Base-by-base conservation (phyloP, 2,888 invertebrate species). In the Habroteleia sp. region DNA sequence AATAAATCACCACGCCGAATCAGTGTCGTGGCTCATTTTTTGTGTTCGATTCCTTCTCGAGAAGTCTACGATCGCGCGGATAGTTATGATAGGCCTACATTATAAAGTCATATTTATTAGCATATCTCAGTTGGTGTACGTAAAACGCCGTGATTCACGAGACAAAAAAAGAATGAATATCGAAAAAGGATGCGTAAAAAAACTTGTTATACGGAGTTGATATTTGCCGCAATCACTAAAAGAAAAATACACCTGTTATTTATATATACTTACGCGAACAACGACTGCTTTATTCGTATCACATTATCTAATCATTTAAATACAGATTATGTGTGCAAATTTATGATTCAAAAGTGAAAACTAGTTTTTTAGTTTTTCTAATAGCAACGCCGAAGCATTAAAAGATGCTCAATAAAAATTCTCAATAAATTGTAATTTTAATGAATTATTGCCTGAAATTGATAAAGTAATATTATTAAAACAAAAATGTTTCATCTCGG, bases 261-360 rank as follows among this genome's bases (percentile, higher is more conserved):
- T 52, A 65, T 65, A 44, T 44, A 65, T 54, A 27, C 54, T 35
- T 35, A 35, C 2, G 1, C 3, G 31, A 42, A 42, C 37, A 56
- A 41, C 17, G 20, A n/a, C n/a, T 25, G 65, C 37, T 54, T 54
- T 50, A 54, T 52, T 65, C 65, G 14, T 52, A 44, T 52, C 65
- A 46, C 44, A 35, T 65, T 65, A 65, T 65, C 52, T 65, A 65
- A 65, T 17, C 42, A 52, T 52, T 44, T 65, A 52, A 44, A 52
- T 27, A 44, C 63, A 44, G 63, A 65, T 65, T 52, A 52, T 33
- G 23, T 17, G 35, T 33, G 35, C 42, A 65, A 65, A 52, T n/a
- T n/a, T 20, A 46, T 33, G 20, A 25, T 17, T 52, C 35, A 17
- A 52, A 52, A 25, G 44, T 20, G 29, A n/a, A 52, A 65, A 52